Percentiles rank a stretch among this genome's conserved stretches.
phyloP scores from a whole-genome alignment of 2,888 invertebrate genomes.

The Melieria omissa region DNA sequence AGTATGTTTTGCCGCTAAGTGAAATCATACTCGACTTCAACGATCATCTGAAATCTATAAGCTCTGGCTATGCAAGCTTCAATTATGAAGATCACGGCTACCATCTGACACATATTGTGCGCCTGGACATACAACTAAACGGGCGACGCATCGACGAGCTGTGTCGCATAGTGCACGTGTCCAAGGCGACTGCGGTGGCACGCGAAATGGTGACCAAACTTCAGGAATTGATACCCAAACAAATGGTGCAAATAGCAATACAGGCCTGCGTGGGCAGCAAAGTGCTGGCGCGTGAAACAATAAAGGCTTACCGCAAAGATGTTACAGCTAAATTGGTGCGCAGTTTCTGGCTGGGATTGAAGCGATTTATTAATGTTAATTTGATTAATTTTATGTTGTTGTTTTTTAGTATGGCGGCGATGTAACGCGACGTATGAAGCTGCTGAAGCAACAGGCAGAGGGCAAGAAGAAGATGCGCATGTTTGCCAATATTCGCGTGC shows the following conservation, averaged over 20 bases:
- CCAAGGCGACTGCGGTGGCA: conserved; percentile 74
- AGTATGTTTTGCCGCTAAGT: conserved; percentile 86
- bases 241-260: conserved; percentile 87
- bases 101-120: conserved; percentile 79
- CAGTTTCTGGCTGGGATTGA: background rate
- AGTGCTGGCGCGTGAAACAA: conserved; percentile 84
- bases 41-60: conserved; percentile 86
- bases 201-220: conserved; percentile 79
- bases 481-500: conserved; percentile 90
- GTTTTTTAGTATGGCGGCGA: conserved; percentile 87
- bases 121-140: conserved; percentile 80
- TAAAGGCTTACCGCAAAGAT: conserved; percentile 90
- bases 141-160: conserved; percentile 85
- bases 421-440: conserved; percentile 87
- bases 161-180: conserved; percentile 80
- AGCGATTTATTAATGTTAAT: background rate
- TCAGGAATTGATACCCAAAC: conserved; percentile 87
- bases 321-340: conserved; percentile 92
- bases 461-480: conserved; percentile 94
- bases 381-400: conserved; percentile 52
- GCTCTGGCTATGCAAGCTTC: conserved; percentile 96
- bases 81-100: conserved; percentile 93
- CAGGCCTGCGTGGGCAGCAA: conserved; percentile 85
- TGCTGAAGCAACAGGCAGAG: conserved; percentile 88
- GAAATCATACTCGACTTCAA: conserved; percentile 97